Evolutionary conservation across 2,888 invertebrate species (phyloP), one percentile per base, ranked within the genome.

Genomic region (Apotomis turbidana): DNA sequence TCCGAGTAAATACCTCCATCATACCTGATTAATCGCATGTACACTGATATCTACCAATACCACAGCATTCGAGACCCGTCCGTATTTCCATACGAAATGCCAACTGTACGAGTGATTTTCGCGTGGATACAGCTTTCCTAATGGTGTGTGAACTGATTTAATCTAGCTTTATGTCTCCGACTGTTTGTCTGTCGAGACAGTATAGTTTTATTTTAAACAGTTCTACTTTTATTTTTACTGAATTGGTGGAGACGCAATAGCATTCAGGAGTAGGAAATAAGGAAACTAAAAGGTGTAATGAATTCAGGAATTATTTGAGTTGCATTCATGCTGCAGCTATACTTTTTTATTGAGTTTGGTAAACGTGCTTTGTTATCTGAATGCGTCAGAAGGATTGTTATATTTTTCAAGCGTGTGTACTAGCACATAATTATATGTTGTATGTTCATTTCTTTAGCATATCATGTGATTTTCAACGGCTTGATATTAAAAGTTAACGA

Each of bases 141-240:
- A 90, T 90, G 88, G 89, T 78, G 87, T 87, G 87, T 88, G 83
- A 89, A 86, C 84, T 86, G 85, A 88, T 86, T 89, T 88, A 86
- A 88, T 88, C 87, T 86, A 85, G 79, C 81, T 85, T 85, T 84
- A 84, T 84, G 84, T 83, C 83, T 80, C 79, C 81, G 73, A 78
- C 75, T 75, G 81, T 82, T 80, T 82, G 79, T 83, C 81, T 80
- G 81, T 83, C 81, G 84, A 84, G 84, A 82, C 80, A 78, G 79
- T 77, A 75, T 79, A 76, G 81, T 83, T 83, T 85, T 85, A 82
- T 70, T 59, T 63, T 54, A 49, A 64, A 58, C 41, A 71, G 60
- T 67, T 59, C 60, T 68, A 58, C 49, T 4, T 2, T 49, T 9
- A 9, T 9, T 49, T 49, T 49, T 49, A 66, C 27, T 64, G 64